Percentiles rank a stretch among this genome's conserved stretches.
These are phyloP conservation scores for Chionis minor DNA, from an alignment of 2,113 vertebrate genomes.

Conservation along the genomic window DNA sequence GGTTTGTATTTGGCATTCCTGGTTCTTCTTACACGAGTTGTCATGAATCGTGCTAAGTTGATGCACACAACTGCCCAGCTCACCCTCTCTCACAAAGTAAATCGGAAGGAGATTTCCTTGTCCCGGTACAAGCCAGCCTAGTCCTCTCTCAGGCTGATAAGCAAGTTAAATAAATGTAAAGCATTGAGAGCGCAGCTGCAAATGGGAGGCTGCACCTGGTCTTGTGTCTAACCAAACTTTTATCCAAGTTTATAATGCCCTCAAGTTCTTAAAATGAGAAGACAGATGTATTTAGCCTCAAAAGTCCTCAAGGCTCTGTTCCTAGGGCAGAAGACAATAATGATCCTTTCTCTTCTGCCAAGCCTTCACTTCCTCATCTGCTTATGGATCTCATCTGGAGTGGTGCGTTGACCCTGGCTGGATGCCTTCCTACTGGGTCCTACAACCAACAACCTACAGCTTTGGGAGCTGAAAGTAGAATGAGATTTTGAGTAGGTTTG, in stretches of 20 bases:
- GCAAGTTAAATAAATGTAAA: background rate
- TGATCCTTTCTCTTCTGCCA: background rate
- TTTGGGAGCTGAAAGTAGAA: background rate
- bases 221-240: background rate
- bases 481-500: background rate
- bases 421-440: background rate
- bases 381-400: background rate
- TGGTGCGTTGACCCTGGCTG: background rate
- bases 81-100: background rate
- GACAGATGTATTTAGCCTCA: background rate
- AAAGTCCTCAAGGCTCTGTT: background rate
- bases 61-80: background rate
- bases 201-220: background rate
- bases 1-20: background rate
- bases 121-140: background rate
- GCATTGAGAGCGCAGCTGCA: background rate
- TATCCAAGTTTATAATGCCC: background rate
- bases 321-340: background rate
- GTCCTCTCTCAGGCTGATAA: background rate
- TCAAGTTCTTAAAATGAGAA: background rate
- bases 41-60: fast-evolving
- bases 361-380: background rate
- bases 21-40: background rate
- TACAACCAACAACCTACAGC: background rate
- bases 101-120: background rate